phyloP scores from a whole-genome alignment of 2,888 invertebrate species.

The Lacanobia wlatinum region DNA sequence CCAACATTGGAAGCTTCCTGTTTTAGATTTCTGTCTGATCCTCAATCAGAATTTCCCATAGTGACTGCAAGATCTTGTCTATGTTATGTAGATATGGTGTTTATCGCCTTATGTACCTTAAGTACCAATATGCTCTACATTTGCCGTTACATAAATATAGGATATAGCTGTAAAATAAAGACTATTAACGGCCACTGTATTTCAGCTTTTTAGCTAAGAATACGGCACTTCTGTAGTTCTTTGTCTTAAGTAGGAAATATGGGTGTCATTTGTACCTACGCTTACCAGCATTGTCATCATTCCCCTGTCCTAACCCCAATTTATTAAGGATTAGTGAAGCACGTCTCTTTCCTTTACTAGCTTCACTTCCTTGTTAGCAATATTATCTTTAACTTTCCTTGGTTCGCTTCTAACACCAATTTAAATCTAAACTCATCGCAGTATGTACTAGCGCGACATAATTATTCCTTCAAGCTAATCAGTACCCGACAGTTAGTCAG shows the following conservation, averaged over 20 bases:
- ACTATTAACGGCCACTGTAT: too few relatives aligned
- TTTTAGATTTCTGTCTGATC: neutral
- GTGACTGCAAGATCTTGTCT: neutral
- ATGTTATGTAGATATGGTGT: neutral
- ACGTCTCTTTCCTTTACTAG: neutral
- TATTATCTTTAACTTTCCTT: neutral
- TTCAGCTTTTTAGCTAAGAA: neutral
- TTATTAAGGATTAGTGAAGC: neutral
- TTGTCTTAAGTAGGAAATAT: neutral
- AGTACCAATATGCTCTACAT: too few relatives aligned
- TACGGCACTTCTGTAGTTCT: neutral
- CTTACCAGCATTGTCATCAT: too few relatives aligned
- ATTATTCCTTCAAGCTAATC: conserved; percentile 41
- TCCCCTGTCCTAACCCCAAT: neutral
- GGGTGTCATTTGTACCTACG: neutral
- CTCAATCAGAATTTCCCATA: conserved; percentile 1
- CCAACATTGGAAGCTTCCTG: neutral
- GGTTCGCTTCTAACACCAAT: neutral
- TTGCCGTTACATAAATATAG: too few relatives aligned
- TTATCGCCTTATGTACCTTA: too few relatives aligned
- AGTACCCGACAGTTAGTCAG: conserved; percentile 25
- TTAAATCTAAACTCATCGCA: neutral
- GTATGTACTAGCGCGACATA: neutral
- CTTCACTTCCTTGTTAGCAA: neutral
- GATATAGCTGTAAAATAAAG: neutral